A percentile compares a stretch with the other conserved stretches of the same genome.
phyloP scores from a whole-genome alignment of 1,140 invertebrate genomes.

The Augochlora pura region DNA sequence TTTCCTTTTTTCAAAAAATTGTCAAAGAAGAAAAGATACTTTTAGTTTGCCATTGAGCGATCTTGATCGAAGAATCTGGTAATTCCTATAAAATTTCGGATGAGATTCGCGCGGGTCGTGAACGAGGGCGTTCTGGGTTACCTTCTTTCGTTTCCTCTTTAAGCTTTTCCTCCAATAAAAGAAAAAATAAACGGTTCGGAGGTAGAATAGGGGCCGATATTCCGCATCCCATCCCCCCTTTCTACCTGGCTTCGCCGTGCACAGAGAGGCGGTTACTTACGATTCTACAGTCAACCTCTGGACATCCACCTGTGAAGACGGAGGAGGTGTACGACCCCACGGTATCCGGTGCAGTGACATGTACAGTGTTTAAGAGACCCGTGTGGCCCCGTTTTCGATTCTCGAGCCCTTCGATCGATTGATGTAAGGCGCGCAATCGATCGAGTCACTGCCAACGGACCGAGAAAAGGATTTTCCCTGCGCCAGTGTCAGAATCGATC shows the following conservation, averaged over 20 bases:
- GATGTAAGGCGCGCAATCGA: constrained; percentile 48
- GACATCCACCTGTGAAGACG: constrained; percentile 79
- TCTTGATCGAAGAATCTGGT: background rate
- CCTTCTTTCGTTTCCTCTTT: constrained; percentile 39
- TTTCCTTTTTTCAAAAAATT: background rate
- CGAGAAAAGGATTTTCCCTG: constrained; percentile 45
- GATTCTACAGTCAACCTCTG: constrained; percentile 79
- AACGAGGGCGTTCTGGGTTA: constrained; percentile 22
- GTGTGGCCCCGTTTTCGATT: constrained; percentile 61
- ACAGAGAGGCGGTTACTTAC: constrained; percentile 75
- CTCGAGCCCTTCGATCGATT: constrained; percentile 34
- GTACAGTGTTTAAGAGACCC: constrained; percentile 69
- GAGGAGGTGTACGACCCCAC: constrained; percentile 78
- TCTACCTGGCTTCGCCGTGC: constrained; percentile 58
- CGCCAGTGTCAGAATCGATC: constrained; percentile 35
- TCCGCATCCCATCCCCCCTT: constrained; percentile 56
- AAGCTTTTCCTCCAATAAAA: constrained; percentile 33
- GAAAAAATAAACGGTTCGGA: constrained; percentile 55
- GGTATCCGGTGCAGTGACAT: constrained; percentile 77
- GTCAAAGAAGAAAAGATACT: too few species aligned
- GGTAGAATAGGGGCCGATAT: constrained; percentile 59
- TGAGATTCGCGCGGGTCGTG: background rate
- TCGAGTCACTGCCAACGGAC: constrained; percentile 36
- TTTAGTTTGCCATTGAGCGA: background rate
- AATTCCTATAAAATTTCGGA: background rate